phyloP scores from a whole-genome alignment of 2,888 invertebrate species.

The Chouioia cunea region DNA sequence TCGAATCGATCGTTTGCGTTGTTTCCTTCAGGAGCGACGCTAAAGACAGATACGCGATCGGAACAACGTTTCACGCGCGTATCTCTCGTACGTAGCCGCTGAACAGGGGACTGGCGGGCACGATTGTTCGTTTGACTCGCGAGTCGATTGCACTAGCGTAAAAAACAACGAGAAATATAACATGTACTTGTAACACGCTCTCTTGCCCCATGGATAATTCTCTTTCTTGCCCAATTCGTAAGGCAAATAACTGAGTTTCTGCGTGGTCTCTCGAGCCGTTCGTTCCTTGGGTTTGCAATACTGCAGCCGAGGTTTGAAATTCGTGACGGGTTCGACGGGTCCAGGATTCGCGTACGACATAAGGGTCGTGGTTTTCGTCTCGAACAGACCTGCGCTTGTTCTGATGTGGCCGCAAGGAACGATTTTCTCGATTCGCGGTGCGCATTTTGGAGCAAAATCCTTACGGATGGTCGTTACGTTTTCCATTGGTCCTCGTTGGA shows the following conservation, averaged over 20 bases:
- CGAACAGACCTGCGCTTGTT: constrained; percentile 55
- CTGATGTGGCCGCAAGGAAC: constrained; percentile 61
- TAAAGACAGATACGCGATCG: no score
- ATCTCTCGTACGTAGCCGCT: no score
- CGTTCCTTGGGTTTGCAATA: constrained; percentile 59
- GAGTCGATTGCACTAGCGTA: no score
- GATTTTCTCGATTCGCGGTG: constrained; percentile 57
- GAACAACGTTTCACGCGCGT: no score
- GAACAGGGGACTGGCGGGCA: no score
- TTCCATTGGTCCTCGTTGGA: constrained; percentile 60
- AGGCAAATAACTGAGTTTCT: constrained; percentile 65
- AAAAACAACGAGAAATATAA: constrained; percentile 1
- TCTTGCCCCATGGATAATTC: constrained; percentile 63
- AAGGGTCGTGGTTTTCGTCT: constrained; percentile 56
- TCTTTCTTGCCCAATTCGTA: constrained; percentile 57
- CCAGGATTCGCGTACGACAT: constrained; percentile 62
- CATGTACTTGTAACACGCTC: constrained; percentile 56
- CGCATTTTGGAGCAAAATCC: constrained; percentile 59
- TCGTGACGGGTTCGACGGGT: constrained; percentile 54
- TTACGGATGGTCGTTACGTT: constrained; percentile 60
- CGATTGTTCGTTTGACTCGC: no score
- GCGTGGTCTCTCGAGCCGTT: constrained; percentile 61
- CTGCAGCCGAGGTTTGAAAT: constrained; percentile 60
- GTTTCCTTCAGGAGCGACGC: no score
- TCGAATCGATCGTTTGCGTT: no score